A percentile compares a stretch with the other conserved stretches of the same genome.
These are phyloP conservation scores for Coremacera marginata DNA, from an alignment of 2,888 invertebrate species.

Conservation along the genomic window DNA sequence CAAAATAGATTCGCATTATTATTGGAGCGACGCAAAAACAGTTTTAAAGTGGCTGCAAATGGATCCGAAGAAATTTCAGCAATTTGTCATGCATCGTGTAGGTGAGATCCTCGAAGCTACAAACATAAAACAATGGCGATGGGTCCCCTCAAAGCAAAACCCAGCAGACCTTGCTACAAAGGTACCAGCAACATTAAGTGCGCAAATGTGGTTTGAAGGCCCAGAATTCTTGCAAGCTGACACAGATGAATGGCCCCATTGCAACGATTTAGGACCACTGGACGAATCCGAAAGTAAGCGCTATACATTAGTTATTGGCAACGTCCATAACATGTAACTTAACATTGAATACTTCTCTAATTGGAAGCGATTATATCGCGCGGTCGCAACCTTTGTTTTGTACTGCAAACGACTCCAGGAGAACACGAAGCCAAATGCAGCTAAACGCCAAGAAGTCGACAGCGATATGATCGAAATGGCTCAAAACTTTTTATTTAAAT, in stretches of 20 bases:
- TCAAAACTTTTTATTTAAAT: slow-evolving; percentile 15
- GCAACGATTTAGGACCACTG: not conserved
- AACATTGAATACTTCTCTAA: slow-evolving; percentile 19
- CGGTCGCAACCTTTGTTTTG: slow-evolving; percentile 15
- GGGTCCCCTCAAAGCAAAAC: slow-evolving; percentile 45
- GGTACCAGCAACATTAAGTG: not conserved
- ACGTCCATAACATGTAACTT: not conserved
- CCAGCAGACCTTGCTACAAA: slow-evolving; percentile 45
- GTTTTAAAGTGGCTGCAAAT: slow-evolving; percentile 43
- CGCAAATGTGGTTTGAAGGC: slow-evolving; percentile 34
- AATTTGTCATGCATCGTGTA: slow-evolving; percentile 43
- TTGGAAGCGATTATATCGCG: not conserved
- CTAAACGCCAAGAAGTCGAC: not conserved
- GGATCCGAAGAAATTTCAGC: slow-evolving; percentile 43
- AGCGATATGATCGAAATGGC: not conserved
- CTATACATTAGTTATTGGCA: not conserved
- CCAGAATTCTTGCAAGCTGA: slow-evolving; percentile 25
- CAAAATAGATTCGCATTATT: slow-evolving; percentile 9
- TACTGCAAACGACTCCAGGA: slow-evolving; percentile 7
- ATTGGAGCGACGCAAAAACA: slow-evolving; percentile 39
- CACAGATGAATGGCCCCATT: not conserved
- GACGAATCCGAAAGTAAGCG: too few relatives aligned
- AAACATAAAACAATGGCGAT: slow-evolving; percentile 38
- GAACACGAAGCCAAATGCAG: not conserved
- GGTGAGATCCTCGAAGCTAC: slow-evolving; percentile 44